Evolutionary conservation across 2,113 vertebrate genomes (phyloP).

Genomic region (Dipodomys spectabilis): DNA sequence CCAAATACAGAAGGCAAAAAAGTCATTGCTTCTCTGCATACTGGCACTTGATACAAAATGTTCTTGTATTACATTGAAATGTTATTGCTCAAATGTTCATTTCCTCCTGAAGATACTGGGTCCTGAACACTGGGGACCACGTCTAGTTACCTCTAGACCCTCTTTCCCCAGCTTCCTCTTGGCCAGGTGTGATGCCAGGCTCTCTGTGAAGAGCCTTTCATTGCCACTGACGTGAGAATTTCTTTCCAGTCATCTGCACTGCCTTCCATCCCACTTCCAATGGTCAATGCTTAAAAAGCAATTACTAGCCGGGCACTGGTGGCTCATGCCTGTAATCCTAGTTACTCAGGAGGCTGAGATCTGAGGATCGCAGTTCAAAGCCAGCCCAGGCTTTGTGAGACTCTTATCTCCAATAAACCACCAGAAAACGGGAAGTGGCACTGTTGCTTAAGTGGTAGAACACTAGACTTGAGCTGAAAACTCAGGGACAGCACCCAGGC

Average conservation of each 20-base stretch:
- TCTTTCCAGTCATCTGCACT: neutral
- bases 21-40: neutral
- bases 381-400: no score
- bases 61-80: neutral
- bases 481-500: no score
- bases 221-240: neutral
- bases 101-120: neutral
- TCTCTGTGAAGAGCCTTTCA: neutral
- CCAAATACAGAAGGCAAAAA: neutral
- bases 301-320: no score
- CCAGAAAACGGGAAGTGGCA: no score
- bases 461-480: no score
- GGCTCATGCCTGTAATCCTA: no score
- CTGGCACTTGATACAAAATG: rapidly evolving
- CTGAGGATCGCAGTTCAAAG: no score
- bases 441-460: no score
- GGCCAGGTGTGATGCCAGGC: neutral
- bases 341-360: no score
- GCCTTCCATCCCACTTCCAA: no score
- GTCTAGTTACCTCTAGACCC: neutral
- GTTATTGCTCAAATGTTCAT: neutral
- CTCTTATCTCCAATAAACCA: no score
- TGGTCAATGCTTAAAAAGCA: neutral
- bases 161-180: neutral
- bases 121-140: rapidly evolving